Base-by-base conservation (phyloP, 2,888 invertebrate species). In the Blera fallax region DNA sequence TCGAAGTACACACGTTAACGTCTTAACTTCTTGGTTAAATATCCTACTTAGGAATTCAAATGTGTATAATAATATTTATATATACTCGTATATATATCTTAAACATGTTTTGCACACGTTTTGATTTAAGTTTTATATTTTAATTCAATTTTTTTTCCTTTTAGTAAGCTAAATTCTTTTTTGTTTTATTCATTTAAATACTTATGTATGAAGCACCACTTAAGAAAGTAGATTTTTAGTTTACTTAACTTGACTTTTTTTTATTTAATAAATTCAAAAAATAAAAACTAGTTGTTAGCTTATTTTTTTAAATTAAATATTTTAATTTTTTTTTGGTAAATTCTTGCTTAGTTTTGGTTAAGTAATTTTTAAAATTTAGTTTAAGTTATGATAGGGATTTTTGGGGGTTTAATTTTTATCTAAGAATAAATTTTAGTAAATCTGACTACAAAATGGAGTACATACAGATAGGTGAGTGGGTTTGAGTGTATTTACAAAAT, bases 151-250 rank as follows among this genome's bases (percentile, higher is more conserved):
- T 50, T 14, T 24, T 11, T n/a, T 29, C n/a, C 29, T 43, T 65
- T 27, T 24, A 52, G 14, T 24, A 45, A 45, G 70, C 69, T 72
- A 21, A 27, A 40, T 48, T 73, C 8, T 50, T 60, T n/a, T 21
- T 6, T 54, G 3, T 10, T 56, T 11, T 18, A 24, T 24, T 62
- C 40, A 50, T 2, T 40, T 48, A 50, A 45, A 32, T 40, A 50
- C 34, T 60, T 69, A 60, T 69, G 11, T 60, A 60, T 40, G 69
- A 67, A 80, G 74, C 80, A 80, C 76, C 80, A 80, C 73, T 80
- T 45, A 67, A 45, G 32, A 60, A 65, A 65, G 58, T 64, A 64
- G 64, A 64, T 69, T 16, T 54, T 14, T 34, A 29, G 21, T 45
- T 45, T 32, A 6, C 29, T 18, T 56, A n/a, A n/a, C n/a, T n/a